Evolutionary conservation across 2,113 vertebrate species (phyloP), one percentile per base, ranked within the genome.

Genomic region (Tichodroma muraria): DNA sequence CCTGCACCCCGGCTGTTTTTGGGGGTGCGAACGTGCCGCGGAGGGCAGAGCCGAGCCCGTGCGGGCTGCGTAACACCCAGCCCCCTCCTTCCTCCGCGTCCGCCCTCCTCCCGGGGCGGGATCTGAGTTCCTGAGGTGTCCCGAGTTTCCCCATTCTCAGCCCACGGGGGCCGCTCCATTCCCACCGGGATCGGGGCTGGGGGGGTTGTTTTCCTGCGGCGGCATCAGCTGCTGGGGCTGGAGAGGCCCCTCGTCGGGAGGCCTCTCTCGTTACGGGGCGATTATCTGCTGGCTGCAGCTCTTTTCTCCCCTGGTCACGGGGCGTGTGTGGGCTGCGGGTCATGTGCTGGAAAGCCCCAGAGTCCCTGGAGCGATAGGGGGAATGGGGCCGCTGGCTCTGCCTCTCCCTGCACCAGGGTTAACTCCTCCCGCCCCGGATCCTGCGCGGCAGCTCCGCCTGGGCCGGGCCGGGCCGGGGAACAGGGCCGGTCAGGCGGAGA

Each of bases 201-300:
- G 17, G 47, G 54, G 8, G 27, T 66, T 85, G 68, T 91, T 80
- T 66, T 85, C 45, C 53, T 54, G 70, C 5, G 20, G 57, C 33
- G 65, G 30, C 88, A 82, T 85, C 88, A 56, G 95, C 93, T 79
- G 94, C 90, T 8, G 87, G 28, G 64, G 80, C 83, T 27, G 83
- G 12, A 0, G 86, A n/a, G 92, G 90, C 80, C 93, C 83, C 90
- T 85, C 15, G 4, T 28, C 72, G 1, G 86, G 90, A 84, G 93
- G 85, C 81, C 92, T 88, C 87, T 65, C 84, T 73, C 10, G 54
- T 80, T 71, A 31, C 9, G n/a, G 61, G 61, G 49, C 16, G 76
- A 82, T 96, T 96, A 96, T 96, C 96, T 96, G 89, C 89, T 94
- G 77, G 45, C 88, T 79, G 90, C 93, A 94, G 96, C 78, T 76